Evolutionary conservation across 1,140 invertebrate species (phyloP).

Genomic region (Ceratitis capitata): DNA sequence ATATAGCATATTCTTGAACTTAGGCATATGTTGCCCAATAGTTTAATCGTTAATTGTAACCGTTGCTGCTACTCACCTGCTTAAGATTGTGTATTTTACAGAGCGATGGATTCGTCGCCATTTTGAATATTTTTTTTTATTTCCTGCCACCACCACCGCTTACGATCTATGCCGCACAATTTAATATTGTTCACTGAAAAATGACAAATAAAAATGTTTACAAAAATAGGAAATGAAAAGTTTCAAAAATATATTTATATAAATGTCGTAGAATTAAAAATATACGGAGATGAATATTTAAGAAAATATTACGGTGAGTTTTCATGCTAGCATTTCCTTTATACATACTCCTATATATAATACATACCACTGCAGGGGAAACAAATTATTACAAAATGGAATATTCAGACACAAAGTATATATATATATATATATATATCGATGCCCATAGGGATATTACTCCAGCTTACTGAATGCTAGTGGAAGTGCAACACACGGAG

Average conservation of each 20-base stretch:
- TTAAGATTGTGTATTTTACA: background rate
- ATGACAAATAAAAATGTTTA: background rate
- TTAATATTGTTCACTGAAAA: background rate
- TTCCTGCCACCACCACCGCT: background rate
- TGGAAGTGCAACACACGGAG: too few relatives aligned
- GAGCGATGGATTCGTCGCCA: constrained; percentile 16
- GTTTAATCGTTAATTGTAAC: background rate
- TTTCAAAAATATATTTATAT: background rate
- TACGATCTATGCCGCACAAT: background rate
- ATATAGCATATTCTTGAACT: too few relatives aligned
- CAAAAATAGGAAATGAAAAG: background rate
- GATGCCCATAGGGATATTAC: too few relatives aligned
- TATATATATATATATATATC: too few relatives aligned
- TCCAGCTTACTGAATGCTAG: too few relatives aligned
- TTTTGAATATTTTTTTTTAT: background rate
- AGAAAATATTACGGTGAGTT: too few relatives aligned
- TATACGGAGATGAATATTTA: background rate
- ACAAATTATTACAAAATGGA: too few relatives aligned
- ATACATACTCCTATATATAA: too few relatives aligned
- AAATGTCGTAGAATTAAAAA: background rate
- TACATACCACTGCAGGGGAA: too few relatives aligned
- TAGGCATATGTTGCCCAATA: too few relatives aligned
- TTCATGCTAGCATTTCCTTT: too few relatives aligned
- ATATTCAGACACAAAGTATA: too few relatives aligned
- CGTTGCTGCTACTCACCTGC: background rate